Evolutionary conservation across 2,888 invertebrate genomes (phyloP), one percentile per base, ranked within the genome.

Genomic region (Cantharis lateralis): DNA sequence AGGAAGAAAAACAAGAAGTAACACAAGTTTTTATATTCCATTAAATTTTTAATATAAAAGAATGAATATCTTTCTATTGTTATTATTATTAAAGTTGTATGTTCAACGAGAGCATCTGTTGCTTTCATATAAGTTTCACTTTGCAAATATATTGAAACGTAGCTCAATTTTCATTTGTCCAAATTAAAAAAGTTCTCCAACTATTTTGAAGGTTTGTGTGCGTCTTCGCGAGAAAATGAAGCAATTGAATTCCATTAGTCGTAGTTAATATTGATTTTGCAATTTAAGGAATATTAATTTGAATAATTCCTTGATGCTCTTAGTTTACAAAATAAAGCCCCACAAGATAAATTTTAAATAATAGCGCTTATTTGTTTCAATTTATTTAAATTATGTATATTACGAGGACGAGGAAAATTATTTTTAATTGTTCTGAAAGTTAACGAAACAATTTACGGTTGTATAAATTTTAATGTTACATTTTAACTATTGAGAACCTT

Each of bases 181-280:
- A 48, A 48, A 48, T 48, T 48, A 48, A 48, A 48, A 48, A 20
- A 66, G n/a, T 66, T 66, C 13, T 0, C 64, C 16, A 20, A 66
- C 64, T 66, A 66, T 66, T 28, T 66, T 66, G 20, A 48, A 48
- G 64, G 13, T n/a, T 24, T 66, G 18, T 10, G 9, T 20, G 18
- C n/a, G 24, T 66, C 24, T 66, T 66, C 9, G n/a, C 18, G 64
- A 66, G 16, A 20, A 18, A 63, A 63, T 24, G 18, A 66, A 66
- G 64, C 64, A 66, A 16, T 66, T 66, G 20, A 66, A 66, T 66
- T 66, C 64, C 64, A 66, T 66, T 66, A 66, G 64, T 20, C 64
- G 64, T 66, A 66, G 18, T 66, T 66, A 66, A 20, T 66, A 66
- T 66, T 15, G 64, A 66, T 66, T 66, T 66, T 66, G 64, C 20